These are phyloP conservation scores for Luidia sarsii DNA, from an alignment of 53 echinoderm and acorn worm species.

Conservation along the genomic window DNA sequence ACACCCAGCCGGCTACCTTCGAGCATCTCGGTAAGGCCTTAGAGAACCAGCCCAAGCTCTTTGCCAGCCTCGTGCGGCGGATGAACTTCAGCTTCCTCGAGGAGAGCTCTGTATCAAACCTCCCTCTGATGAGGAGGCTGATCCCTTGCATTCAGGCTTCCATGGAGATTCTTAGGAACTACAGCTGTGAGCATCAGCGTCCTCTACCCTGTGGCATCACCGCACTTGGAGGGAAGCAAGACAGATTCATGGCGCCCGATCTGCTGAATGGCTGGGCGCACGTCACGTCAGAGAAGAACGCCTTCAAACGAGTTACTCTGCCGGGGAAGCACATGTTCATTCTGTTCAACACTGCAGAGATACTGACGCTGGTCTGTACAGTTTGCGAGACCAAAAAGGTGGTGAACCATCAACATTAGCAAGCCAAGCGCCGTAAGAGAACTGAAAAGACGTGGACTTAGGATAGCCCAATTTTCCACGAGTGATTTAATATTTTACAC, in stretches of 20 bases:
- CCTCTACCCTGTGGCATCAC: conserved; percentile 58
- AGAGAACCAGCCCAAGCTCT: not conserved
- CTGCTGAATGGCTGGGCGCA: conserved; percentile 55
- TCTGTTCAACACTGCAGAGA: conserved; percentile 16
- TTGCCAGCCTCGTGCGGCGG: conserved; percentile 1
- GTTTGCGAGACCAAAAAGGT: conserved; percentile 21
- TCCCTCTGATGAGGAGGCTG: conserved; percentile 24
- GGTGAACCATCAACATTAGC: too few relatives aligned
- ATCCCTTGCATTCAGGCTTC: conserved; percentile 55
- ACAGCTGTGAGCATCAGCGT: not conserved
- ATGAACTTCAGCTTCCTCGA: conserved; percentile 56
- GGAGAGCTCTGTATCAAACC: conserved; percentile 42
- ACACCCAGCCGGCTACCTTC: conserved; percentile 6
- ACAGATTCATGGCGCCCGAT: conserved; percentile 42
- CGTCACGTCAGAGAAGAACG: not conserved
- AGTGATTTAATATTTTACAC: too few relatives aligned
- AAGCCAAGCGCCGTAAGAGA: too few relatives aligned
- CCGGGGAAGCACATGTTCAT: conserved; percentile 63
- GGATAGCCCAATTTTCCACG: too few relatives aligned
- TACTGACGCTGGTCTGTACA: conserved; percentile 17
- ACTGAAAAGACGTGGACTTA: too few relatives aligned
- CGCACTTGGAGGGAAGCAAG: conserved; percentile 56
- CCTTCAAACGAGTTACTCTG: conserved; percentile 34
- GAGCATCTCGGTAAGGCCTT: conserved; percentile 24
- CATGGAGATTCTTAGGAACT: conserved; percentile 35